Base-by-base conservation (phyloP, 2,888 invertebrate genomes). In the Pterostichus madidus region DNA sequence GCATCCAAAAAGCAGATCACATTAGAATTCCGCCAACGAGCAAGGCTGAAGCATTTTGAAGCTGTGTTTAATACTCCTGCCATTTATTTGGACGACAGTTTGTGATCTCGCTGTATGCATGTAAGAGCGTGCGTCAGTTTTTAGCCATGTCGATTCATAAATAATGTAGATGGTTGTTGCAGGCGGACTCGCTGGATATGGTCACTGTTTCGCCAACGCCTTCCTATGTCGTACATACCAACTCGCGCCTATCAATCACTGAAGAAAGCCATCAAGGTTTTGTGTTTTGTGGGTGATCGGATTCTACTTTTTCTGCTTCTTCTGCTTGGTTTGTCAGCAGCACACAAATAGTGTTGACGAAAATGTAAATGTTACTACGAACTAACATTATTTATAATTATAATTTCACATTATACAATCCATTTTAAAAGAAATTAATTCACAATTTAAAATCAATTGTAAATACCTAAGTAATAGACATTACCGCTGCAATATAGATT, bases 191-290 rank as follows among this genome's bases (percentile, higher is more conserved):
- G 49, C 85, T 85, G 81, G 83, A 84, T 85, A 85, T 85, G 85
- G 85, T 83, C 85, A 84, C 80, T 78, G 83, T 79, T 79, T 79
- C 64, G 46, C 61, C 79, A 79, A 79, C 79, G 79, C 79, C 79
- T 79, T 64, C 32, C 46, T 81, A 84, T 86, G 86, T 85, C 85
- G 84, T 86, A 86, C 86, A 85, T 85, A 85, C 85, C 85, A 84
- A 85, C 84, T 85, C 85, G 83, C 85, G 85, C 83, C 77, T 59
- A 77, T 77, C 77, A 56, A 77, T 77, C 77, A 77, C 56, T 59
- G 56, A 77, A 77, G 44, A 77, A 77, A 77, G 68, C 68, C 68
- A 44, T 71, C 68, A 71, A 71, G 68, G 68, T 44, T 71, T 13
- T 52, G 52, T 17, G 56, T 17, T 56, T 56, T 56, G 56, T 56